phyloP scores from a whole-genome alignment of 2,888 invertebrate genomes.

The Syrista parreyssii region DNA sequence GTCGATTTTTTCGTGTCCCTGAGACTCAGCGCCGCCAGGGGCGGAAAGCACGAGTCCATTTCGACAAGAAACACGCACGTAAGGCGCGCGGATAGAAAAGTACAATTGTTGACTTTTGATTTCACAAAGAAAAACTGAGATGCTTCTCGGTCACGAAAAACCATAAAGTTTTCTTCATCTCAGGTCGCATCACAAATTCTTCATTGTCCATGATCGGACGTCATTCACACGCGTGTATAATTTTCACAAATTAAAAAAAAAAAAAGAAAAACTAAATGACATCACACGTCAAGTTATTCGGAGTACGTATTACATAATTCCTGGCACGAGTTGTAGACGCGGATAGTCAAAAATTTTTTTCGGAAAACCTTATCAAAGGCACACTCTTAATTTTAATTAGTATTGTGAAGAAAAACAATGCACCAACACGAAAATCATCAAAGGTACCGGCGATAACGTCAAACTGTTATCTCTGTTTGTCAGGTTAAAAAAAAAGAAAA shows the following conservation, averaged over 20 bases:
- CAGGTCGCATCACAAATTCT: background rate
- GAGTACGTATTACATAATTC: background rate
- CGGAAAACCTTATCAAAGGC: background rate
- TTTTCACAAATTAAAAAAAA: background rate
- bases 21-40: conserved; percentile 65
- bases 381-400: background rate
- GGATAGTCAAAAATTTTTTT: background rate
- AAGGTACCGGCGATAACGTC: background rate
- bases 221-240: background rate
- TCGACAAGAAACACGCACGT: conserved; percentile 18
- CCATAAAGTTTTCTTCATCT: background rate
- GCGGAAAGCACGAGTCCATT: conserved; percentile 69
- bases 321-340: background rate
- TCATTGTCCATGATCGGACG: background rate
- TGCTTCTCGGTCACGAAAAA: background rate
- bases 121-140: background rate
- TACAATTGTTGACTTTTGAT: background rate
- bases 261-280: background rate
- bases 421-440: background rate
- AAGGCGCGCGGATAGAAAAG: background rate
- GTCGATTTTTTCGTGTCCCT: conserved; percentile 53
- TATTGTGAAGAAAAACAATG: background rate
- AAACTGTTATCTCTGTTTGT: background rate
- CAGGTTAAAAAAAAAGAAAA: background rate
- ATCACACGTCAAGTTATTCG: background rate